phyloP scores from a whole-genome alignment of 2,888 invertebrate species.

The Drosophila lacicola region DNA sequence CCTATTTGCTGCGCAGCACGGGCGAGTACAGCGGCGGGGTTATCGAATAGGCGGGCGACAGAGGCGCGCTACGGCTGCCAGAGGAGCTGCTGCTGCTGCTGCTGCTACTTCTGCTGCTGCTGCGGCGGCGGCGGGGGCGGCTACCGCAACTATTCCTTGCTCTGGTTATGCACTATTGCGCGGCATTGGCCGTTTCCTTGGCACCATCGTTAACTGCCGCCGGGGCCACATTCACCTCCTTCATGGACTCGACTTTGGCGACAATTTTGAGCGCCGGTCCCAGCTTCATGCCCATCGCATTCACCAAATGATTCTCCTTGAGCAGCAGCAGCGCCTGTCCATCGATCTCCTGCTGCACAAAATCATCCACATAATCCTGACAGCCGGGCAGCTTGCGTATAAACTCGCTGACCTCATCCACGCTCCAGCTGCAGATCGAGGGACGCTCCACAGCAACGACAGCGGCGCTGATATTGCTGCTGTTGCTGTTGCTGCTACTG shows the following conservation, averaged over 20 bases:
- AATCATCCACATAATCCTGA: slow-evolving; percentile 96
- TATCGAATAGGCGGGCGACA: slow-evolving; percentile 54
- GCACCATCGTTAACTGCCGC: slow-evolving; percentile 45
- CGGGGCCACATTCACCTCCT: slow-evolving; percentile 73
- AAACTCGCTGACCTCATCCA: slow-evolving; percentile 94
- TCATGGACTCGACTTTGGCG: slow-evolving; percentile 94
- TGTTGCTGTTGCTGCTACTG: slow-evolving; percentile 3
- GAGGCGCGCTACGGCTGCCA: slow-evolving; percentile 2
- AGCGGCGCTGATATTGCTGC: slow-evolving; percentile 10
- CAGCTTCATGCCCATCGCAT: slow-evolving; percentile 97
- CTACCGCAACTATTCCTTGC: background rate
- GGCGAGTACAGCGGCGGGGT: slow-evolving; percentile 63
- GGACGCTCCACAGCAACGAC: slow-evolving; percentile 66
- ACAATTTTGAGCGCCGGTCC: slow-evolving; percentile 98
- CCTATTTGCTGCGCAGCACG: slow-evolving; percentile 22
- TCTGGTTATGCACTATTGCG: slow-evolving; percentile 53
- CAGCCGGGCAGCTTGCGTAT: slow-evolving; percentile 96
- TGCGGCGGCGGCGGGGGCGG: background rate
- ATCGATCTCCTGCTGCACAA: slow-evolving; percentile 97
- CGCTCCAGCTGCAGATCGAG: slow-evolving; percentile 87
- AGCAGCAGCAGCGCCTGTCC: slow-evolving; percentile 96
- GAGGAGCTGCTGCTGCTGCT: background rate
- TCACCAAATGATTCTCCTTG: slow-evolving; percentile 97
- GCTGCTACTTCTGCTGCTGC: background rate
- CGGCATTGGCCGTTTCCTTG: slow-evolving; percentile 44